Percentiles rank a stretch among this genome's conserved stretches.
Evolutionary conservation across 2,888 invertebrate species (phyloP).

Genomic region (Carpatolechia fugitivella): DNA sequence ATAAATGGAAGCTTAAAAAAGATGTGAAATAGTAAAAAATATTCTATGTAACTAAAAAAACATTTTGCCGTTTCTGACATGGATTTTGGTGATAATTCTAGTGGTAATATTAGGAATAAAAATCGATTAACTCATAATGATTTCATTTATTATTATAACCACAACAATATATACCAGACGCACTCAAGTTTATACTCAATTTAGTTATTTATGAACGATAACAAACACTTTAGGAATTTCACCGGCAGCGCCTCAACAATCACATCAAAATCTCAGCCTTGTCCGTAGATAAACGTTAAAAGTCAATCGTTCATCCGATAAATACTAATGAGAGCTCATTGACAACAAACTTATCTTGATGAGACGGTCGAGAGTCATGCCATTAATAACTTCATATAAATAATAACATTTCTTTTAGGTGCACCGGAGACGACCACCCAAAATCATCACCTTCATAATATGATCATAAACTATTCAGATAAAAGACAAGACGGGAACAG

Average conservation of each 20-base stretch:
- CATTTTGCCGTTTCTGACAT: no score
- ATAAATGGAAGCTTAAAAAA: no score
- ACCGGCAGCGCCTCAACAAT: conserved; percentile 45
- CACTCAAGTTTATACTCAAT: conserved; percentile 19
- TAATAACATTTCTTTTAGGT: conserved; percentile 67
- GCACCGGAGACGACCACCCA: conserved; percentile 60
- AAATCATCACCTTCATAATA: conserved; percentile 72
- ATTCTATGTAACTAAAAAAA: no score
- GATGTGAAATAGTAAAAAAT: no score
- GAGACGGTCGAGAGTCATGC: conserved; percentile 57
- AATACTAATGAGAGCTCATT: conserved; percentile 67
- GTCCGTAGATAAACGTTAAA: conserved; percentile 57
- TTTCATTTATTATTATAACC: no score
- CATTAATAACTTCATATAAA: conserved; percentile 72
- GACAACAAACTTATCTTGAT: conserved; percentile 74
- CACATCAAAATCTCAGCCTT: conserved; percentile 48
- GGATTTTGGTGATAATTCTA: no score
- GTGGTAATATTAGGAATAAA: no score
- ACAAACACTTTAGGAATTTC: conserved; percentile 23
- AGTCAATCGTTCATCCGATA: conserved; percentile 69
- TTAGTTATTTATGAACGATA: not conserved
- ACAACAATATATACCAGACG: conserved; percentile 6
- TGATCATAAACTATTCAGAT: conserved; percentile 59
- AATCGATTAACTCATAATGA: no score
- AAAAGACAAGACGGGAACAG: conserved; percentile 37